Evolutionary conservation across 1,140 invertebrate species (phyloP), one percentile per base, ranked within the genome.

Genomic region (Bactericera cockerelli): DNA sequence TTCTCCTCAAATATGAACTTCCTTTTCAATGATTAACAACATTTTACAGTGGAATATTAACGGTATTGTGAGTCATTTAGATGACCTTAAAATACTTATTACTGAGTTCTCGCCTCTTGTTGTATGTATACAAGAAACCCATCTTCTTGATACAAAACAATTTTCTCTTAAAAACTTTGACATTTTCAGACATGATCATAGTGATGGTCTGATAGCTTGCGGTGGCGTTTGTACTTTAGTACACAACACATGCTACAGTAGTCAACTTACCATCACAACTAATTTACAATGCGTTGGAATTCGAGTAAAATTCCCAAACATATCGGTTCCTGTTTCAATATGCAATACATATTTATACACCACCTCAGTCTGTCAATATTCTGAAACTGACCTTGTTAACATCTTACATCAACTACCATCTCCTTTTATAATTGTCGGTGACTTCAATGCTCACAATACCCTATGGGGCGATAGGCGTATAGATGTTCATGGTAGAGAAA

Each of bases 371-470:
- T n/a, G n/a, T 26, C 26, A 56, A 26, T 56, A 22, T 26, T 28
- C 55, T 22, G 26, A 42, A 36, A 1, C 28, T 1, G 61, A 66
- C 38, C 25, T 71, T 13, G 61, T 64, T 26, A 33, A 67, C 6
- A 31, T 71, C n/a, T 62, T 66, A 6, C 10, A 22, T 2, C 67
- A 70, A 67, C 54, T 72, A 16, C 66, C 65, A 6, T 61, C 54
- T 58, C 67, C 65, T 10, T 71, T 65, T 39, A 58, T 70, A 31
- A 28, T 68, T 26, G 8, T 67, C 8, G 65, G 65, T 0, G 69
- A 70, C 33, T 68, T 70, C 39, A 71, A 70, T 31, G 64, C 63
- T 24, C 67, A 70, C 38, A 69, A 67, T 56, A 57, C 33, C 14
- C 25, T 66, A 33, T 72, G 66, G 67, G 68, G 67, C 1, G 67